Evolutionary conservation across 2,888 invertebrate species (phyloP).

Genomic region (Drosophila affinis): DNA sequence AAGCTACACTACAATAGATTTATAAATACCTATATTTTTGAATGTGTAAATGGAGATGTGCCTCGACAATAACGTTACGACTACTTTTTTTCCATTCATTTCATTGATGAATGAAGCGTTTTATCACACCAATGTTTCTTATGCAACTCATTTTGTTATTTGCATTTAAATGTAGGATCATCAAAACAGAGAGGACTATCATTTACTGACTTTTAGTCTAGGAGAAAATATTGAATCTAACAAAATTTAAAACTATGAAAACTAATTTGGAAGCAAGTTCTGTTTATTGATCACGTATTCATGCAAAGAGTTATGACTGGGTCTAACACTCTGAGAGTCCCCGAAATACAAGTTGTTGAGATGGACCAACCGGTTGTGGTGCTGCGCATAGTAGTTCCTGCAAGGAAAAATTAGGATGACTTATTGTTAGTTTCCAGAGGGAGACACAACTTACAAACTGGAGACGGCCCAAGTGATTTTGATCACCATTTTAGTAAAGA

Average conservation of each 20-base stretch:
- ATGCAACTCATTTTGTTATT: too few relatives aligned
- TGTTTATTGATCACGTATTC: constrained; percentile 53
- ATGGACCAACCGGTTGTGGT: constrained; percentile 61
- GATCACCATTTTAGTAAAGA: constrained; percentile 66
- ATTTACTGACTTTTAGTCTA: not conserved
- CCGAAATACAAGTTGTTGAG: not conserved
- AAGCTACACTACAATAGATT: too few relatives aligned
- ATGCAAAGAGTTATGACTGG: constrained; percentile 33
- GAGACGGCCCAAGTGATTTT: constrained; percentile 63
- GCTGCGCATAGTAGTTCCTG: constrained; percentile 76
- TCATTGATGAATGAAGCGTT: too few relatives aligned
- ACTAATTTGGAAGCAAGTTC: constrained; percentile 14
- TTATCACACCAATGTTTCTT: too few relatives aligned
- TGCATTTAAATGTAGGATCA: not conserved
- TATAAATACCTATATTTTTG: too few relatives aligned
- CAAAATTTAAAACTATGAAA: not conserved
- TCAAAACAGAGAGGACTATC: not conserved
- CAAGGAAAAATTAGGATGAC: not conserved
- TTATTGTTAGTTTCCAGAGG: fast-evolving
- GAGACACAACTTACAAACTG: constrained; percentile 60
- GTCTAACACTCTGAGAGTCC: constrained; percentile 11
- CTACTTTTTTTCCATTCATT: too few relatives aligned
- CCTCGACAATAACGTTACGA: too few relatives aligned
- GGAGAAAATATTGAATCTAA: too few relatives aligned
- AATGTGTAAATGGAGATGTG: too few relatives aligned